A percentile compares a stretch with the other conserved stretches of the same genome.
These are phyloP conservation scores for Vireo griseus DNA, from an alignment of 2,797 vertebrate genomes.

Conservation along the genomic window DNA sequence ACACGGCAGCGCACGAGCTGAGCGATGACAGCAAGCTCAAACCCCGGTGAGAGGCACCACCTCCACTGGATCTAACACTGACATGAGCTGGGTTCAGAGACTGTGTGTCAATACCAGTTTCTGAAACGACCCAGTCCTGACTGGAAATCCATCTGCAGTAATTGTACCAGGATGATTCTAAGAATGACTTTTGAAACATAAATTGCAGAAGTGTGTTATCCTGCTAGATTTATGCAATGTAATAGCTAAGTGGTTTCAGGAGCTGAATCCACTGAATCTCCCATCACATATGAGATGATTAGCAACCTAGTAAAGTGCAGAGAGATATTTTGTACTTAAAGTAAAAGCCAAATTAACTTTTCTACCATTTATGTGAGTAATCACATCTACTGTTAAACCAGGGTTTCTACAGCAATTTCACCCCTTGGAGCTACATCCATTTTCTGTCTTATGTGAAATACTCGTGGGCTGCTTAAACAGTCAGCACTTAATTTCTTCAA, in stretches of 20 bases:
- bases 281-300: neutral
- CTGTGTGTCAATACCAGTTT: neutral
- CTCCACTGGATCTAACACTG: neutral
- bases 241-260: conserved; percentile 1
- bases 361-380: conserved; percentile 14
- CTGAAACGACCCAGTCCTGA: neutral
- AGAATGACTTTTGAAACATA: conserved; percentile 17
- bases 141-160: conserved; percentile 2
- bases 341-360: conserved; percentile 12
- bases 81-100: neutral
- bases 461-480: neutral
- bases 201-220: conserved; percentile 16
- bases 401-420: neutral
- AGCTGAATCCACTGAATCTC: neutral
- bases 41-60: neutral
- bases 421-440: neutral
- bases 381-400: neutral
- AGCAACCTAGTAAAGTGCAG: conserved; percentile 19
- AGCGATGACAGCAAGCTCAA: neutral
- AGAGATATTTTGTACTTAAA: conserved; percentile 13
- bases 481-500: neutral
- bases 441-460: neutral
- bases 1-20: neutral
- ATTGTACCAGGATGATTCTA: neutral
- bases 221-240: neutral